phyloP scores from a whole-genome alignment of 1,140 invertebrate species.

The Euura lappo region DNA sequence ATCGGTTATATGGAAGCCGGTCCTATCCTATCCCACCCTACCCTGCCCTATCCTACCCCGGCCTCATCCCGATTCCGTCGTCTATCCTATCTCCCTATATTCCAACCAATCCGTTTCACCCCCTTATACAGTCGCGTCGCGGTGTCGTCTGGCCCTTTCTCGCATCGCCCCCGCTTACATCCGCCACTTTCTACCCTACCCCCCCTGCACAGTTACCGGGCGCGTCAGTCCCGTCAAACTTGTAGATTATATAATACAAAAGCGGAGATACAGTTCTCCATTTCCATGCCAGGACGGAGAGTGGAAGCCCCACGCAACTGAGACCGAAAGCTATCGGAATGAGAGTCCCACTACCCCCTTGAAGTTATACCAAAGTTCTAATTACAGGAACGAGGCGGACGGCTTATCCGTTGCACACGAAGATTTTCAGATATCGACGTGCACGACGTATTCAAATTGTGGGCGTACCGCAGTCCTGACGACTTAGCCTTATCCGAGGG shows the following conservation, averaged over 20 bases:
- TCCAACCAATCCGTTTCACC: slow-evolving; percentile 33
- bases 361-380: background rate
- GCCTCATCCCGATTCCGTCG: slow-evolving; percentile 1
- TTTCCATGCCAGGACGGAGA: slow-evolving; percentile 20
- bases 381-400: background rate
- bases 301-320: background rate
- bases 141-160: slow-evolving; percentile 13
- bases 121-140: background rate
- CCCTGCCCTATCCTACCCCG: background rate
- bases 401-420: no score
- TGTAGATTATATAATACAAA: slow-evolving; percentile 42
- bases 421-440: no score
- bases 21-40: background rate
- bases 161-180: background rate
- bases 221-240: slow-evolving; percentile 34
- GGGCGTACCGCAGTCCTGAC: no score
- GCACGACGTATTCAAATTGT: no score
- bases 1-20: background rate
- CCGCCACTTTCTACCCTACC: background rate
- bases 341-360: background rate
- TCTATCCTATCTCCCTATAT: slow-evolving; percentile 37
- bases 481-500: no score
- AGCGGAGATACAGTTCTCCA: slow-evolving; percentile 33
- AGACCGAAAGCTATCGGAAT: background rate
- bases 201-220: background rate